Evolutionary conservation across 2,888 invertebrate genomes (phyloP).

Genomic region (Bruchidius siliquastri): DNA sequence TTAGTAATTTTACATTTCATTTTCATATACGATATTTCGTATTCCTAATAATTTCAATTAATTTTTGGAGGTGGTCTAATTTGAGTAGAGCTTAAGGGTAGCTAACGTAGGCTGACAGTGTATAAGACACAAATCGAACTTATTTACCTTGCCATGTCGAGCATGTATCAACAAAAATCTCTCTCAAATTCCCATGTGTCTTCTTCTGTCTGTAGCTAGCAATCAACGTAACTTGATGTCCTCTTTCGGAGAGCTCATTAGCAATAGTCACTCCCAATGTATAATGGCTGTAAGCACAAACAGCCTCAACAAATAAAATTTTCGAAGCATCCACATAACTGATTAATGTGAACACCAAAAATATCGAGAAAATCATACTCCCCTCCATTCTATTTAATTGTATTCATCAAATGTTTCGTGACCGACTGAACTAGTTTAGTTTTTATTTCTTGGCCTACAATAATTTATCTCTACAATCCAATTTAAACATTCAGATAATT

Average conservation of each 20-base stretch:
- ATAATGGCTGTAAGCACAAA: constrained; percentile 34
- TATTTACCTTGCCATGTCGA: background rate
- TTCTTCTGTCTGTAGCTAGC: constrained; percentile 37
- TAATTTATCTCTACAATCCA: background rate
- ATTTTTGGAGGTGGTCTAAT: too few relatives aligned
- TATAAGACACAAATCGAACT: too few relatives aligned
- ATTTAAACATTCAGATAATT: too few relatives aligned
- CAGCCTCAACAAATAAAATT: constrained; percentile 35
- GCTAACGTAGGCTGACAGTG: too few relatives aligned
- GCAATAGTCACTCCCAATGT: constrained; percentile 31
- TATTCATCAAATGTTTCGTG: too few relatives aligned
- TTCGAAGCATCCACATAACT: constrained; percentile 8
- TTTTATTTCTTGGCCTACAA: background rate
- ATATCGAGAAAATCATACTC: background rate
- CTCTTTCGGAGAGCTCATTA: constrained; percentile 37
- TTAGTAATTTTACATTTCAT: too few relatives aligned
- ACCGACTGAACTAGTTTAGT: background rate
- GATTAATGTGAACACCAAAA: background rate
- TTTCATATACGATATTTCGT: too few relatives aligned
- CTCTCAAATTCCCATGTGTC: constrained; percentile 45
- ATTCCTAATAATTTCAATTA: too few relatives aligned
- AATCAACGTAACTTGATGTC: constrained; percentile 47
- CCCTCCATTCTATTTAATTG: background rate
- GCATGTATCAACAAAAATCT: constrained; percentile 17
- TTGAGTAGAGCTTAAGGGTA: too few relatives aligned